Base-by-base conservation (phyloP, 2,797 vertebrate species). In the Sebastes wilsoni region DNA sequence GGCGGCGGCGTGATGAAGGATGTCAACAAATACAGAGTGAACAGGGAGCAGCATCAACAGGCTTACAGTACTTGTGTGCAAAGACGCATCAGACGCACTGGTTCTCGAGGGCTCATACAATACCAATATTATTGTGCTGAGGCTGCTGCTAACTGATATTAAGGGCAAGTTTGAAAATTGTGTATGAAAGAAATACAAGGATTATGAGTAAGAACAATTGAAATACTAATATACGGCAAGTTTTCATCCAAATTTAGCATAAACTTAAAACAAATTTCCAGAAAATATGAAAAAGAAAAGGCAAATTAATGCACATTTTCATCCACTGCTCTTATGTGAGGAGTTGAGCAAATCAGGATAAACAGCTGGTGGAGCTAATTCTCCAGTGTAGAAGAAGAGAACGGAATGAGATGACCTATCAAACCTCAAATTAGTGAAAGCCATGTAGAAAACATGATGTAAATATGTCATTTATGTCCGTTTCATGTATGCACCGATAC, bases 1-100 rank as follows among this genome's bases (percentile, higher is more conserved):
- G 67, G 71, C 25, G 52, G 65, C n/a, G 25, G 55, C 36, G 9
- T n/a, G 67, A 76, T 60, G 69, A 81, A 71, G 66, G 77, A 84
- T 65, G 82, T 81, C 60, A 75, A 28, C 80, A 78, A 60, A 81
- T 27, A 22, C 2, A 20, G n/a, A 56, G 16, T 25, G 75, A 58
- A 68, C n/a, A 54, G 11, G 25, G 11, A 3, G 2, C 28, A 46
- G 16, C 16, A 67, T 28, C 30, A 74, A 65, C 34, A 71, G 49
- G 32, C 70, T 16, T 8, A 36, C 11, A 59, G 12, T 46, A 18
- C 42, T 72, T 18, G 34, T 25, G 32, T 25, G 32, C 28, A 38
- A 52, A 68, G 14, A 52, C 13, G 6, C 65, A 72, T 23, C 23
- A 54, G n/a, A 34, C 6, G 4, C 14, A 30, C 16, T 30, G 13